phyloP scores from a whole-genome alignment of 2,113 vertebrate genomes.

The Haplotaxodon microlepis region DNA sequence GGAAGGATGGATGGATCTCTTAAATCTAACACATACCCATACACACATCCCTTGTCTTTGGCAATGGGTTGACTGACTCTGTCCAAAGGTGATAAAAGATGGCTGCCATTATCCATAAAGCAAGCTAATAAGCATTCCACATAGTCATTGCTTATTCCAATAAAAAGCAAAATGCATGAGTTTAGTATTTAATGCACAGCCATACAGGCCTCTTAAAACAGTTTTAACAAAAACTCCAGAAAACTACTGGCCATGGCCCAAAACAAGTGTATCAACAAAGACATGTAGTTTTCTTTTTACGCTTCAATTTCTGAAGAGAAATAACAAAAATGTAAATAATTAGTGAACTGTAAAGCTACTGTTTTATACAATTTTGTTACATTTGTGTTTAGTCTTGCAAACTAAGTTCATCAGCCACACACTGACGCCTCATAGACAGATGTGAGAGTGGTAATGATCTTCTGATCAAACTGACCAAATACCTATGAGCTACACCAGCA shows the following conservation, averaged over 20 bases:
- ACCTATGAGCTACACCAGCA: background rate
- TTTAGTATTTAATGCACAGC: background rate
- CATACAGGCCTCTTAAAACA: background rate
- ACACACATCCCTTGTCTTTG: background rate
- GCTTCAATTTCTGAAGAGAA: background rate
- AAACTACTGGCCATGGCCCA: background rate
- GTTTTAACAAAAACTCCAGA: background rate
- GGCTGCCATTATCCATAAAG: background rate
- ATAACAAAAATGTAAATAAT: background rate
- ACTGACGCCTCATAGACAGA: background rate
- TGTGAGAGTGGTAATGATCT: background rate
- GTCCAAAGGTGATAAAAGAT: background rate
- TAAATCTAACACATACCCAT: background rate
- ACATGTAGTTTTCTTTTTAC: rapidly evolving
- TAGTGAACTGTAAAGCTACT: rapidly evolving
- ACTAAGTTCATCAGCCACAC: background rate
- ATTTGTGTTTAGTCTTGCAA: background rate
- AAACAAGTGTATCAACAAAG: background rate
- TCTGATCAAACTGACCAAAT: background rate
- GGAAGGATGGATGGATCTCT: background rate
- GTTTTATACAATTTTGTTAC: background rate
- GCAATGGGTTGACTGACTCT: background rate
- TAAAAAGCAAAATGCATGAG: background rate
- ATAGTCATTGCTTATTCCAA: background rate
- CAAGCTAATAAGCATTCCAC: background rate